These are phyloP conservation scores for Hippocampus comes DNA, from an alignment of 2,113 vertebrate genomes.

Conservation along the genomic window DNA sequence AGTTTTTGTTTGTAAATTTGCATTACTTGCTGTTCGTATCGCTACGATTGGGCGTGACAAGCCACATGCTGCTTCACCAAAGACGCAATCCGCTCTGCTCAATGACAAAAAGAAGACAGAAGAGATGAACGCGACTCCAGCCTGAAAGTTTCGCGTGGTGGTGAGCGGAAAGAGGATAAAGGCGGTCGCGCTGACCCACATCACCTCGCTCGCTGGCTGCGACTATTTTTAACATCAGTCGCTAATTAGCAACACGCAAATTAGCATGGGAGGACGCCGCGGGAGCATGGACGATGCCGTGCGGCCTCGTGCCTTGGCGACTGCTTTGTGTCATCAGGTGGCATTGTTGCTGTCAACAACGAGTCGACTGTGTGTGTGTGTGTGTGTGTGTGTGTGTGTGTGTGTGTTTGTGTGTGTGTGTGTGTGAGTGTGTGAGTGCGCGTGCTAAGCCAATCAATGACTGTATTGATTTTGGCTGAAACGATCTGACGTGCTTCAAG, in stretches of 20 bases:
- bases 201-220: not conserved
- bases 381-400: not conserved
- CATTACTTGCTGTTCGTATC: too few species aligned
- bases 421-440: not conserved
- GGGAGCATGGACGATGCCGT: not conserved
- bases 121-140: too few species aligned
- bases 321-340: not conserved
- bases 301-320: not conserved
- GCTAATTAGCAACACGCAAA: conserved; percentile 3
- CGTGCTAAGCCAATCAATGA: not conserved
- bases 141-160: not conserved
- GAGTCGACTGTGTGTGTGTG: not conserved
- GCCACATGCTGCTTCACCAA: not conserved
- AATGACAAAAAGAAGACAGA: not conserved
- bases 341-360: not conserved
- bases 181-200: not conserved
- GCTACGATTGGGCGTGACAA: not conserved
- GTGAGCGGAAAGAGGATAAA: not conserved
- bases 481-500: conserved; percentile 1
- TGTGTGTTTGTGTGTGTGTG: not conserved
- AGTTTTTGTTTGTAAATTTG: too few species aligned
- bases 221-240: not conserved
- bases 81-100: not conserved
- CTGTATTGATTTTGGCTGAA: not conserved
- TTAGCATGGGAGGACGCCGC: not conserved